A percentile compares a stretch with the other conserved stretches of the same genome.
phyloP scores from a whole-genome alignment of 2,888 invertebrate species.

The Drosophila nr. fundita region DNA sequence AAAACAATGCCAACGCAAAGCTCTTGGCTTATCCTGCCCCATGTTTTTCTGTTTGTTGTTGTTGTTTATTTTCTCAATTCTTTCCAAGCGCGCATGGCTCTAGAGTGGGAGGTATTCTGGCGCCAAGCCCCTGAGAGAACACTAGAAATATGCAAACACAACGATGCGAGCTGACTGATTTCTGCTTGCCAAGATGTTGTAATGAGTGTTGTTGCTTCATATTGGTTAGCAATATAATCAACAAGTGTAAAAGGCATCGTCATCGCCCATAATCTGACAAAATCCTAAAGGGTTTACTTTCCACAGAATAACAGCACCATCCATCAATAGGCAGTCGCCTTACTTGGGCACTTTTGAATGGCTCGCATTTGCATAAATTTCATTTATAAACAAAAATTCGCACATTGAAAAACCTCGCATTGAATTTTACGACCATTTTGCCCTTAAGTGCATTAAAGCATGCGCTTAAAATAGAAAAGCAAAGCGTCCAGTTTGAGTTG shows the following conservation, averaged over 20 bases:
- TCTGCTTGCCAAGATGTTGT: conserved; percentile 20
- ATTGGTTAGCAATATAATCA: conserved; percentile 39
- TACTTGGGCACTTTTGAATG: conserved; percentile 31
- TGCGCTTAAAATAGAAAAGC: background rate
- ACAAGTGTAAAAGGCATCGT: conserved; percentile 56
- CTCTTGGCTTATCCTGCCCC: background rate
- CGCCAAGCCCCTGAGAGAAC: conserved; percentile 44
- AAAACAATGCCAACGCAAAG: conserved; percentile 4
- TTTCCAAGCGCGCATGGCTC: background rate
- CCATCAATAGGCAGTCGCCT: background rate
- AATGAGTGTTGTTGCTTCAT: conserved; percentile 8
- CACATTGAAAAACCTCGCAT: conserved; percentile 13
- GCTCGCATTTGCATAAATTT: conserved; percentile 62
- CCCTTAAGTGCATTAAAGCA: background rate
- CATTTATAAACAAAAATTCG: conserved; percentile 43
- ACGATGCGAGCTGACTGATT: conserved; percentile 14
- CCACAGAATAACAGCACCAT: conserved; percentile 4
- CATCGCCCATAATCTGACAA: conserved; percentile 3
- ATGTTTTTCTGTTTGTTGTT: background rate
- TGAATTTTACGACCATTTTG: conserved; percentile 6
- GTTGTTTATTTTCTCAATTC: conserved; percentile 1
- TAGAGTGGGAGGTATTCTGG: conserved; percentile 29
- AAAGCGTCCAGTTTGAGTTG: conserved; percentile 11
- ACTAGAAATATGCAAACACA: conserved; percentile 52
- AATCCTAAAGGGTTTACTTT: conserved; percentile 26